These are phyloP conservation scores for Typhlomys cinereus DNA, from an alignment of 2,113 vertebrate genomes.

Conservation along the genomic window DNA sequence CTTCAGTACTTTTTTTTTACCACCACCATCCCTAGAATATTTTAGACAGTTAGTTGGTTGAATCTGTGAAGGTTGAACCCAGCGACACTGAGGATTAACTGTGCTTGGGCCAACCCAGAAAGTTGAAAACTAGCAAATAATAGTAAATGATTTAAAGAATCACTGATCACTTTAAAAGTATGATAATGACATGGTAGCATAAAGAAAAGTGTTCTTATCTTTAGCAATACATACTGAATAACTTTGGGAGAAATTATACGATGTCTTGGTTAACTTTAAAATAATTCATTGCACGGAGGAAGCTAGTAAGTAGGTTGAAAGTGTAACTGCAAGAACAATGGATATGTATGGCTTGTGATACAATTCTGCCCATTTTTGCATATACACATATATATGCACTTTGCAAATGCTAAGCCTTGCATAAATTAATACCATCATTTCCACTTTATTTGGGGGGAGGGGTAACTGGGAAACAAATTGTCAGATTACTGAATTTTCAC, in stretches of 20 bases:
- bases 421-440: background rate
- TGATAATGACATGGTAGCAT: background rate
- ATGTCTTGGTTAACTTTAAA: slow-evolving; percentile 37
- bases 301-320: background rate
- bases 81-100: background rate
- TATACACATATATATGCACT: background rate
- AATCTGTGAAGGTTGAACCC: background rate
- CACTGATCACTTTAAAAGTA: background rate
- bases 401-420: background rate
- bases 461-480: background rate
- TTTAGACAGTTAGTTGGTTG: background rate
- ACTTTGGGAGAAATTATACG: background rate
- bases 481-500: background rate
- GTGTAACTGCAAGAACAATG: background rate
- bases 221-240: background rate
- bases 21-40: background rate
- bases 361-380: background rate
- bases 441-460: background rate
- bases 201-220: slow-evolving; percentile 13
- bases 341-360: background rate
- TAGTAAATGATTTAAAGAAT: background rate
- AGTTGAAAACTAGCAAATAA: background rate
- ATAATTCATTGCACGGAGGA: background rate
- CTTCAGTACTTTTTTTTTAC: background rate
- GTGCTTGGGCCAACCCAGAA: background rate